Percentiles rank a stretch among this genome's conserved stretches.
These are phyloP conservation scores for Heteractis magnifica DNA, from an alignment of 92 coral and sea anemone genomes.

Conservation along the genomic window DNA sequence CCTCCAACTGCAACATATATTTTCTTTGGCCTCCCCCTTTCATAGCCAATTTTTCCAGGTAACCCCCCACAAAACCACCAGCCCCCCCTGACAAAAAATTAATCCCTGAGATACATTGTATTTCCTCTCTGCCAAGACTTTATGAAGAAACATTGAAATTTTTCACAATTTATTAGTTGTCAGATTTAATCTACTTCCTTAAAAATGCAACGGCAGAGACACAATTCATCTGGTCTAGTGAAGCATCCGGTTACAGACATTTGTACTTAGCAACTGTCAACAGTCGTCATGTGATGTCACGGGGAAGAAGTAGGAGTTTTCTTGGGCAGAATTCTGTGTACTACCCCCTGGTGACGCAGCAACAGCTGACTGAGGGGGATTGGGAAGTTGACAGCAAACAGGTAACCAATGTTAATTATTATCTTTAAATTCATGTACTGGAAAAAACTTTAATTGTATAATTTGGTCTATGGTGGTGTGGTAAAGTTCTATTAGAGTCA, in stretches of 20 bases:
- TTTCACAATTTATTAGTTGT: conserved; percentile 54
- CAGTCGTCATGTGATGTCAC: conserved; percentile 66
- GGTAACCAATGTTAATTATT: conserved; percentile 26
- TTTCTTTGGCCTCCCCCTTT: no score
- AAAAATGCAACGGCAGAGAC: conserved; percentile 49
- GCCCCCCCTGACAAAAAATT: no score
- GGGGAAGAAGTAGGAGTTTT: conserved; percentile 60
- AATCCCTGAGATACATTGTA: neutral
- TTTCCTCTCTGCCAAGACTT: neutral
- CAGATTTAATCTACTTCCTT: conserved; percentile 79
- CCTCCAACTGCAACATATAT: no score
- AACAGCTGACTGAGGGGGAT: conserved; percentile 92
- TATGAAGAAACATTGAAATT: neutral
- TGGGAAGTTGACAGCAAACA: conserved; percentile 96
- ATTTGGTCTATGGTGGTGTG: no score
- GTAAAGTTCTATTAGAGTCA: no score
- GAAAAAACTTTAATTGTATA: no score
- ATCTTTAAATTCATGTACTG: no score
- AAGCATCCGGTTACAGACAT: conserved; percentile 92
- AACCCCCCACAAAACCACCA: no score
- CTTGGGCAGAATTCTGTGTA: conserved; percentile 75
- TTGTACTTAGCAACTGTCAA: conserved; percentile 81
- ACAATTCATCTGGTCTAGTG: conserved; percentile 97
- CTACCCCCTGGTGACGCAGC: conserved; percentile 86
- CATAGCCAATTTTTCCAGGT: no score